Evolutionary conservation across 2,113 vertebrate genomes (phyloP).

Genomic region (Tachycineta bicolor): DNA sequence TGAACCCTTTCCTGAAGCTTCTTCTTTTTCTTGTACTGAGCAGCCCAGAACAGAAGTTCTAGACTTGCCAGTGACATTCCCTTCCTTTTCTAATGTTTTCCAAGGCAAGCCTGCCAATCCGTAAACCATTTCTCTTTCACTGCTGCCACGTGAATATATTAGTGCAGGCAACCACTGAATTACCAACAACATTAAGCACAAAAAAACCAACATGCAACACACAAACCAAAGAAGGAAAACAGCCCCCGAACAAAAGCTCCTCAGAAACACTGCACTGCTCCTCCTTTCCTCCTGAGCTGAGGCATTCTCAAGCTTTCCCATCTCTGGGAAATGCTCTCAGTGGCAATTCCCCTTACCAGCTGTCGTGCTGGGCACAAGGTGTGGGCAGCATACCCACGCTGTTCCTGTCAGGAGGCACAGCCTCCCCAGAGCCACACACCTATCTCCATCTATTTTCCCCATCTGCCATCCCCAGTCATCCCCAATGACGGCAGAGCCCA

Average conservation of each 20-base stretch:
- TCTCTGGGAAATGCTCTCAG: background rate
- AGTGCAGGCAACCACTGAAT: background rate
- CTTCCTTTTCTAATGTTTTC: background rate
- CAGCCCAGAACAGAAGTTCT: background rate
- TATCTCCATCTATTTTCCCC: background rate
- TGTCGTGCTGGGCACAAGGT: no score
- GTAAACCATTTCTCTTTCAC: background rate
- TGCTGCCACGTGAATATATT: background rate
- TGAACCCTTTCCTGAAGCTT: background rate
- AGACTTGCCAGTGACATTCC: background rate
- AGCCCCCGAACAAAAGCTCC: rapidly evolving
- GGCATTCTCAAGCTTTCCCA: background rate
- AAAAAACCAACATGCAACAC: background rate
- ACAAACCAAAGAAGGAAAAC: background rate
- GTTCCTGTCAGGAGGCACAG: background rate
- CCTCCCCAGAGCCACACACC: rapidly evolving
- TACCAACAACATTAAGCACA: background rate
- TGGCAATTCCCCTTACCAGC: rapidly evolving
- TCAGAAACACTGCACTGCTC: background rate
- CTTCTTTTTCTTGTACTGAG: background rate
- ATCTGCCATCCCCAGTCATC: rapidly evolving
- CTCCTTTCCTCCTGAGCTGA: background rate
- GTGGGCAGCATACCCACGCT: rapidly evolving
- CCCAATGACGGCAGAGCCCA: rapidly evolving
- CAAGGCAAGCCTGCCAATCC: background rate